Evolutionary conservation across 2,888 invertebrate genomes (phyloP), one percentile per base, ranked within the genome.

Genomic region (Drosophila glabriapex): DNA sequence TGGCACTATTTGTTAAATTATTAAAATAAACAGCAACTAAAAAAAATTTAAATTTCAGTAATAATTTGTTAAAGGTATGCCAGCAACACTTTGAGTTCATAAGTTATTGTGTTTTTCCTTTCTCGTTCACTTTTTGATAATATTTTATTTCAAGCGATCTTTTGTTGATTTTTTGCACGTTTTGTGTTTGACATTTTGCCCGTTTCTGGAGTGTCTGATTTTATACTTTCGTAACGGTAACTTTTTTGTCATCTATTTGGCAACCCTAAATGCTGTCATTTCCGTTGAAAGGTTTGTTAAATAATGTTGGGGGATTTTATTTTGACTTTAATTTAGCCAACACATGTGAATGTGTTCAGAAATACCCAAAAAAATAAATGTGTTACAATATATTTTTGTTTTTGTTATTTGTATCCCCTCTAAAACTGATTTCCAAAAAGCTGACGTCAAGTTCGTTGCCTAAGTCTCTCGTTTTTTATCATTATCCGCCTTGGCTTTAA

Each of bases 231-330:
- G 49, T 72, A 73, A 78, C 70, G 73, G 68, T 76, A 58, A 68
- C 73, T 62, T 69, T 68, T 68, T 80, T 68, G 64, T 76, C 67
- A 54, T 65, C 43, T 73, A 60, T 80, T 80, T 78, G 69, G 78
- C 81, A 81, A 80, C 60, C 62, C 49, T 41, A 73, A 82, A 89
- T 72, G 82, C 68, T 76, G 82, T 63, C 76, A 84, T 87, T 84
- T 85, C 89, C 89, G 82, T 81, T 65, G 71, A 89, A 85, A 89
- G 85, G 73, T 75, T 43, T 33, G 56, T 78, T 73, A 68, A 83
- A 68, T 73, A 74, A 81, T 72, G 54, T 54, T 49, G 19, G 33
- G 29, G 52, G 33, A 22, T 14, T 39, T 63, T 35, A 49, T 68
- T 56, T 35, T 39, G 37, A n/a, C n/a, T 77, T 16, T 41, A 53